Percentiles rank a stretch among this genome's conserved stretches.
Conservation (phyloP, 2,888 invertebrate species). For the Ganaspis brasiliensis region DNA sequence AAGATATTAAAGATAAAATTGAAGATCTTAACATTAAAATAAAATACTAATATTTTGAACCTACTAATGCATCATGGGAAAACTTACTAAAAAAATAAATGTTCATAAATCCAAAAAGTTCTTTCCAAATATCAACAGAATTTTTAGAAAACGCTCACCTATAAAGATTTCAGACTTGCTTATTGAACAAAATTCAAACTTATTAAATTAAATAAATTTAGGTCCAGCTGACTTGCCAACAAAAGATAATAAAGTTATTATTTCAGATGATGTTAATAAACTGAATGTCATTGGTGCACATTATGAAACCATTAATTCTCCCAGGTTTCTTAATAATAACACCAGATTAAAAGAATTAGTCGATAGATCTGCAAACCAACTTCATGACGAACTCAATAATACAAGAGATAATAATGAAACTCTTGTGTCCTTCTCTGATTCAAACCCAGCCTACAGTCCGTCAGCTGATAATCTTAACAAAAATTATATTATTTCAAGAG, state of each 20-base stretch:
- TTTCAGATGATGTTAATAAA: neutral
- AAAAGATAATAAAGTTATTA: neutral
- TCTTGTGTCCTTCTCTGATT: neutral
- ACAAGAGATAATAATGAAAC: neutral
- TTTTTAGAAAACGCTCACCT: neutral
- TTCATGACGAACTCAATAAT: neutral
- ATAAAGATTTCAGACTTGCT: neutral
- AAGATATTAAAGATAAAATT: neutral
- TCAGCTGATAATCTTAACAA: neutral
- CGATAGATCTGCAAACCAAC: neutral
- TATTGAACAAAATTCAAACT: neutral
- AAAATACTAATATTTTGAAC: neutral
- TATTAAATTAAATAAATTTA: neutral
- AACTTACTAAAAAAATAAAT: neutral
- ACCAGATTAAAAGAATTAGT: neutral
- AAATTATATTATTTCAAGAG: too few relatives aligned
- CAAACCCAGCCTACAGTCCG: neutral
- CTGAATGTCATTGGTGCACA: neutral
- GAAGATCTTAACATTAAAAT: neutral
- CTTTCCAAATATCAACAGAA: neutral
- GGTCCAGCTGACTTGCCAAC: neutral
- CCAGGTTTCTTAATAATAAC: neutral
- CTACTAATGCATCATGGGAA: neutral
- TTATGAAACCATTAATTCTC: neutral
- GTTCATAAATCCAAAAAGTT: neutral